Evolutionary conservation across 2,113 vertebrate species (phyloP).

Genomic region (Ranitomeya imitator): DNA sequence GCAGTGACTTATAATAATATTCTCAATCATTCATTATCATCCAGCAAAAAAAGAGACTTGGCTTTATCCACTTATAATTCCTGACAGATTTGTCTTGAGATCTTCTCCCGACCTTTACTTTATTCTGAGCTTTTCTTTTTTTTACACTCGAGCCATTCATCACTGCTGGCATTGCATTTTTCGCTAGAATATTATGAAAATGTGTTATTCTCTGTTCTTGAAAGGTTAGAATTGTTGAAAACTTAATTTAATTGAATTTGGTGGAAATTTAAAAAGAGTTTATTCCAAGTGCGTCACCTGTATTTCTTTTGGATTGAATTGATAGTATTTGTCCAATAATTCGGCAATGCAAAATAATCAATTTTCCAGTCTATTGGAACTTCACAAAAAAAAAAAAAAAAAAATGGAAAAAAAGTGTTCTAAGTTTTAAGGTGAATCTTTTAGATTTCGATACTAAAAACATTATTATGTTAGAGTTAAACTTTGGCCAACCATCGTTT

Average conservation of each 20-base stretch:
- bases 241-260: conserved; percentile 11
- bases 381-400: too few species aligned
- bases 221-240: conserved; percentile 41
- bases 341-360: too few species aligned
- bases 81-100: conserved; percentile 43
- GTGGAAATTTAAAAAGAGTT: neutral
- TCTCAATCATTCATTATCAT: neutral
- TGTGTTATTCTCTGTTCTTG: conserved; percentile 15
- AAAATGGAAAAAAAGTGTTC: too few species aligned
- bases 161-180: conserved; percentile 28
- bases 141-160: conserved; percentile 27
- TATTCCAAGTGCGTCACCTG: too few species aligned
- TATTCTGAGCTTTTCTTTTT: neutral
- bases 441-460: too few species aligned
- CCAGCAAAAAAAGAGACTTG: neutral
- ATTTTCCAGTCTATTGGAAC: too few species aligned
- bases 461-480: too few species aligned
- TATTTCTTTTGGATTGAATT: too few species aligned
- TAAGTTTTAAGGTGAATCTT: too few species aligned
- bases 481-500: too few species aligned
- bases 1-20: neutral
- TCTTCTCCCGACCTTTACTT: conserved; percentile 44
- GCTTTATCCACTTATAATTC: neutral
- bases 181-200: conserved; percentile 43
- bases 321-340: too few species aligned